Evolutionary conservation across 1,140 invertebrate species (phyloP).

Genomic region (Metaphire vulgaris): DNA sequence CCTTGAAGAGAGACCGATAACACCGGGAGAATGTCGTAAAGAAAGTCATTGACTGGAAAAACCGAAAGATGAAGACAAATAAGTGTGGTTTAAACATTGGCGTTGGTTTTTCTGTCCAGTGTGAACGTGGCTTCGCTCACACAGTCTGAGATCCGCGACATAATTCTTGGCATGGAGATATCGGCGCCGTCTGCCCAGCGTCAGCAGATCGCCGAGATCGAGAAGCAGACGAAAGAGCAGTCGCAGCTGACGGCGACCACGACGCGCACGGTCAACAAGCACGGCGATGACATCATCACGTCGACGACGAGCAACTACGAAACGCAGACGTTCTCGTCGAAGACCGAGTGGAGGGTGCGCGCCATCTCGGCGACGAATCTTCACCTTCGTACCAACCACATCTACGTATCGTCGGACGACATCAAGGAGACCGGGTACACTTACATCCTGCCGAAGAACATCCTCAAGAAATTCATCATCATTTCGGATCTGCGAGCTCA

Average conservation of each 20-base stretch:
- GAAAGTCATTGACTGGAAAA: too few relatives aligned
- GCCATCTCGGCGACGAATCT: slow-evolving; percentile 98
- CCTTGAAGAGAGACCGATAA: too few relatives aligned
- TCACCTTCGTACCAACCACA: slow-evolving; percentile 96
- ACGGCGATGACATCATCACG: slow-evolving; percentile 98
- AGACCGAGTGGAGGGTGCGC: slow-evolving; percentile 96
- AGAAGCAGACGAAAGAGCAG: slow-evolving; percentile 99
- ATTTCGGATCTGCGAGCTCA: slow-evolving; percentile 95
- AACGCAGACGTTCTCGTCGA: slow-evolving; percentile 93
- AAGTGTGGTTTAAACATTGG: too few relatives aligned
- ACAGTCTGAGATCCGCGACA: slow-evolving; percentile 97
- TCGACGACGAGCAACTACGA: slow-evolving; percentile 98
- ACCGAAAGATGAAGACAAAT: too few relatives aligned
- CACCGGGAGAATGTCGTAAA: too few relatives aligned
- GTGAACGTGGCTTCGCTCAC: slow-evolving; percentile 98
- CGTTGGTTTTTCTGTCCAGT: slow-evolving; percentile 52
- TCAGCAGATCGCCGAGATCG: slow-evolving; percentile 99
- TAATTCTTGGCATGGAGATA: slow-evolving; percentile 99
- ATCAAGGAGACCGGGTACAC: slow-evolving; percentile 99
- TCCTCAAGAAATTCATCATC: slow-evolving; percentile 98
- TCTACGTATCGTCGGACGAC: slow-evolving; percentile 97
- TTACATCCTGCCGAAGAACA: slow-evolving; percentile 96
- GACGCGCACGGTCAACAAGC: slow-evolving; percentile 96
- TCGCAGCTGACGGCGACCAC: slow-evolving; percentile 96
- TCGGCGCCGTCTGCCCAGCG: slow-evolving; percentile 95